Percentiles rank a stretch among this genome's conserved stretches.
phyloP scores from a whole-genome alignment of 2,888 invertebrate genomes.

The Gastrophysa polygoni region DNA sequence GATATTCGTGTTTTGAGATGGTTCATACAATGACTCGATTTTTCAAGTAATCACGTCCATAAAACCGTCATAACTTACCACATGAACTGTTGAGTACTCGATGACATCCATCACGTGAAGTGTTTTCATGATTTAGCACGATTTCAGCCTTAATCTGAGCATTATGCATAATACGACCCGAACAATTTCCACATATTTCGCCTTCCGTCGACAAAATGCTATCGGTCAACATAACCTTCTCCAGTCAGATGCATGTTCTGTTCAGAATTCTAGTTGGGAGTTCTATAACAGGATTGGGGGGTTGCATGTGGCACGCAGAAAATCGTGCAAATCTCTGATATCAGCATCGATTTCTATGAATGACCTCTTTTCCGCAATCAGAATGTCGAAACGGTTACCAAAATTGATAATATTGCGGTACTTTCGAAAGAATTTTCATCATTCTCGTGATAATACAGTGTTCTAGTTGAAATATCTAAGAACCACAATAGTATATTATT shows the following conservation, averaged over 20 bases:
- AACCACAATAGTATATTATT: too few relatives aligned
- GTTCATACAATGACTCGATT: not conserved
- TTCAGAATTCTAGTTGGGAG: constrained; percentile 21
- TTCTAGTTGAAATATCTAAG: too few relatives aligned
- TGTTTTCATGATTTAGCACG: constrained; percentile 7
- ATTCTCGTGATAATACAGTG: too few relatives aligned
- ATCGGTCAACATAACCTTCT: constrained; percentile 26
- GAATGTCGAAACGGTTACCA: not conserved
- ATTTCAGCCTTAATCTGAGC: not conserved
- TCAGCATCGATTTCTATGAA: not conserved
- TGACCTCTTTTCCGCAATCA: not conserved
- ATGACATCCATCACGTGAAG: not conserved
- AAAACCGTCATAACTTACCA: not conserved
- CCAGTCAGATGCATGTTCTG: constrained; percentile 29
- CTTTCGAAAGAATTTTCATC: too few relatives aligned
- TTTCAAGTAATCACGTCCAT: not conserved
- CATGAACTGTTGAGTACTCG: not conserved
- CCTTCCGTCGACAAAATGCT: constrained; percentile 33
- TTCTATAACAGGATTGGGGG: constrained; percentile 19
- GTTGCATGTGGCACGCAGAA: constrained; percentile 30
- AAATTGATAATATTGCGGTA: not conserved
- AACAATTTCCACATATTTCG: constrained; percentile 6
- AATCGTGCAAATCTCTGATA: constrained; percentile 29
- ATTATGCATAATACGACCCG: not conserved
- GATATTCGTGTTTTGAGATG: too few relatives aligned